Evolutionary conservation across 2,888 invertebrate genomes (phyloP), one percentile per base, ranked within the genome.

Genomic region (Helicoverpa assulta): DNA sequence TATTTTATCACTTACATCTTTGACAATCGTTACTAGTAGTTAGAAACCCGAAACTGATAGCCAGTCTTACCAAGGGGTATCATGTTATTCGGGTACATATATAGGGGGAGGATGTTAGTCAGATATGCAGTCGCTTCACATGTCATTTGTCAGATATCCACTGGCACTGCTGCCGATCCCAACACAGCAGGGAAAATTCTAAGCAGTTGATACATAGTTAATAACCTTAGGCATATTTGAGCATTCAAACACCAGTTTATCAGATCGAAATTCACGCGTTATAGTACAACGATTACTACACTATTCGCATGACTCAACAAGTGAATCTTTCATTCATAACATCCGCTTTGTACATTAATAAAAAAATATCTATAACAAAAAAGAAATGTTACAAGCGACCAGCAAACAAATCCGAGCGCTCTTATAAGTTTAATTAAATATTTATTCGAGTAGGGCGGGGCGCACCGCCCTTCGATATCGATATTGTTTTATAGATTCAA

Each of bases 341-440:
- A 82, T 83, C 79, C 82, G 82, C 75, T 77, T 81, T 12, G 5
- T 54, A 64, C 55, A 71, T 69, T 77, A 63, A 73, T 69, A 72
- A 80, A 77, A 76, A 78, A 62, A 18, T 52, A 74, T 52, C 14
- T 70, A 57, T 81, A 74, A 83, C 73, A 80, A 84, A 81, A 86
- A 85, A 86, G 82, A 77, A 80, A 77, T 73, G 52, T 71, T 76
- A 72, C 68, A 73, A 81, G 75, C 75, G 78, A 84, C 79, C 81
- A 80, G 82, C 83, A 89, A 87, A 87, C 86, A 86, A 88, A 88
- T 85, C 88, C 87, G 86, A 89, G 89, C 88, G 90, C 90, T 92
- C 92, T 91, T 89, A 90, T 91, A 92, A 92, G 90, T 94, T 94
- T 94, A 94, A 95, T 95, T 94, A 95, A 95, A 95, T 95, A 94